phyloP scores from a whole-genome alignment of 2,113 vertebrate species.

The Climacteris rufus region DNA sequence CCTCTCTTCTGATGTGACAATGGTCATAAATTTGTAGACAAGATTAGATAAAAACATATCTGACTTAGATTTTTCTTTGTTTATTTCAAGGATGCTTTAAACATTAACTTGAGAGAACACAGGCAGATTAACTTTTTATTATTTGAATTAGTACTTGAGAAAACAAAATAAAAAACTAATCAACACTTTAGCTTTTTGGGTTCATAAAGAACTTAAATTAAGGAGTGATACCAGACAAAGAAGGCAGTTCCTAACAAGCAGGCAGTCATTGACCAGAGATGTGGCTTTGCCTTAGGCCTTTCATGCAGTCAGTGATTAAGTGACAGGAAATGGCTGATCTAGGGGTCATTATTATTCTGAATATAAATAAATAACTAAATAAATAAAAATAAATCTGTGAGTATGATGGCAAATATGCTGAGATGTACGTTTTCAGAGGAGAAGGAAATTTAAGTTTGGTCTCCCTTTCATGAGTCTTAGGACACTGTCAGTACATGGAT shows the following conservation, averaged over 20 bases:
- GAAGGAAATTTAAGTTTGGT: background rate
- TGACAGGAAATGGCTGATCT: background rate
- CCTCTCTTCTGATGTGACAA: background rate
- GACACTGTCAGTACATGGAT: rapidly evolving
- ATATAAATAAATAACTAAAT: too few species aligned
- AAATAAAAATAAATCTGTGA: background rate
- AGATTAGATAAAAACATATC: background rate
- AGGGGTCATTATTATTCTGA: background rate
- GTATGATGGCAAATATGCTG: background rate
- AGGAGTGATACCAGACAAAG: background rate
- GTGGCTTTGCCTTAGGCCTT: background rate
- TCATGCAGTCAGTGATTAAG: background rate
- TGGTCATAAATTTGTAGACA: background rate
- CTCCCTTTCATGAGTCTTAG: background rate
- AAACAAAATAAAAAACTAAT: background rate
- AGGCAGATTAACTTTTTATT: background rate
- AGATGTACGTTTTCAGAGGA: background rate
- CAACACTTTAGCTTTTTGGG: background rate
- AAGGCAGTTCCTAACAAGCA: background rate
- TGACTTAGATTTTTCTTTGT: background rate
- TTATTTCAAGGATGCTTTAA: background rate
- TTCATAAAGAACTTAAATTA: background rate
- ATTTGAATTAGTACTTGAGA: background rate
- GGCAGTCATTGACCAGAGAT: background rate
- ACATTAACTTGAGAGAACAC: background rate